Conservation (phyloP, 2,113 vertebrate species). For the Nothocercus nigrocapillus region DNA sequence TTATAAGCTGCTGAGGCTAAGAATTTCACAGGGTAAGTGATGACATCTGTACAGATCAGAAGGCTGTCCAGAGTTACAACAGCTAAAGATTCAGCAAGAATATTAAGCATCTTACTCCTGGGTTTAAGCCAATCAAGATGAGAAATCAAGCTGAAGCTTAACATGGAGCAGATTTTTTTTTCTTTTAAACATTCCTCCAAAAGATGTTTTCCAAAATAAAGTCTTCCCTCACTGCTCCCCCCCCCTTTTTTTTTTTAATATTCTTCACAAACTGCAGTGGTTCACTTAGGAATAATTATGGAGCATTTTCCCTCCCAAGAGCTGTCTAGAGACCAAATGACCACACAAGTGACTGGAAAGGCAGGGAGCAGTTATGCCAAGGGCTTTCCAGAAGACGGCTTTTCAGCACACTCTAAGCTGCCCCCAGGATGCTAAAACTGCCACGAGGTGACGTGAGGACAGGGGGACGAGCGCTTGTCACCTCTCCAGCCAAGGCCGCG, state of each 20-base stretch:
- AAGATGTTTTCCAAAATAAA: neutral
- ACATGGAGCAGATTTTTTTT: neutral
- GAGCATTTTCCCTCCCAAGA: neutral
- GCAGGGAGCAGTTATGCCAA: neutral
- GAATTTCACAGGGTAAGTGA: constrained; percentile 40
- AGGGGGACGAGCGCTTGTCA: neutral
- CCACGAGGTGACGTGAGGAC: neutral
- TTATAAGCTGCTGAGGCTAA: neutral
- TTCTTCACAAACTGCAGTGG: neutral
- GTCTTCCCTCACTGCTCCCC: no score
- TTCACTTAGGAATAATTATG: neutral
- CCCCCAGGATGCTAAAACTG: neutral
- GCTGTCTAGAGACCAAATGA: neutral
- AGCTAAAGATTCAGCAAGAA: constrained; percentile 46
- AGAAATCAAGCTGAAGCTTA: constrained; percentile 38
- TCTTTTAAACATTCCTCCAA: neutral
- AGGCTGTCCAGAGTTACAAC: constrained; percentile 55
- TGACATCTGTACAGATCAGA: constrained; percentile 53
- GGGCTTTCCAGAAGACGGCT: neutral
- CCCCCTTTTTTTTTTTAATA: no score
- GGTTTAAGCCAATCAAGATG: constrained; percentile 32
- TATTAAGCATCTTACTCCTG: constrained; percentile 33
- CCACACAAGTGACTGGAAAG: neutral
- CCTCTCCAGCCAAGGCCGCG: rapidly evolving
- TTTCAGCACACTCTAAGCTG: neutral